Percentiles rank a stretch among this genome's conserved stretches.
Conservation (phyloP, 2,113 vertebrate genomes). For the Calidris pygmaea region DNA sequence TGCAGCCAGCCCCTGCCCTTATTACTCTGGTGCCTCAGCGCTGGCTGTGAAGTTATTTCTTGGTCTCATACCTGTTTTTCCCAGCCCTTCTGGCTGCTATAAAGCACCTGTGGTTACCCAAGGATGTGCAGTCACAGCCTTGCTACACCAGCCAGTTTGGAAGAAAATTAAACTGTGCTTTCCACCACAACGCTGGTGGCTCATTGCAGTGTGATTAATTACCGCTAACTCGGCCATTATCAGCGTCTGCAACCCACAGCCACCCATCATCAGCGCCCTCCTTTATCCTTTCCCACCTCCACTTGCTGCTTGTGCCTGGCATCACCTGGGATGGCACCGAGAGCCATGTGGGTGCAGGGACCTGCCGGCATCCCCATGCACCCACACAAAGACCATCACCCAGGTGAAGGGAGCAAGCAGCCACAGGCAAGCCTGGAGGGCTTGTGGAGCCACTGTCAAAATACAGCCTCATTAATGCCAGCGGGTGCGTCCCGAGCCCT, state of each 20-base stretch:
- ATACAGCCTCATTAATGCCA: not conserved
- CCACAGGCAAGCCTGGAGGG: not conserved
- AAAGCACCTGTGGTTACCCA: not conserved
- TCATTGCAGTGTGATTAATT: not conserved
- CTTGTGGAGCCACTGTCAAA: not conserved
- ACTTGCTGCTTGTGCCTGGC: fast-evolving
- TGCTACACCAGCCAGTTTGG: not conserved
- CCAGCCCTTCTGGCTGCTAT: fast-evolving
- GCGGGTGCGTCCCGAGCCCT: not conserved
- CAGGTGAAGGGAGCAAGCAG: not conserved
- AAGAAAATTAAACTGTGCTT: not conserved
- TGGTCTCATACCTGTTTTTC: not conserved
- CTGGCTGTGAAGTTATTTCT: not conserved
- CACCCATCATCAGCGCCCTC: not conserved
- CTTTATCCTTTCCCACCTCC: not conserved
- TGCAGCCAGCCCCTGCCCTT: not conserved
- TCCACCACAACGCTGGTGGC: fast-evolving
- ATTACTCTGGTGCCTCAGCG: not conserved
- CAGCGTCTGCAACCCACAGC: fast-evolving
- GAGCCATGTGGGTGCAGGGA: fast-evolving
- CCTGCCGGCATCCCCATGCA: fast-evolving
- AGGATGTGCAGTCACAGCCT: fast-evolving
- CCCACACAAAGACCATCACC: not conserved
- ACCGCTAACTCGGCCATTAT: fast-evolving
- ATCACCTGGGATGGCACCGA: not conserved